These are phyloP conservation scores for Tiliacea aurago DNA, from an alignment of 2,888 invertebrate genomes.

Conservation along the genomic window DNA sequence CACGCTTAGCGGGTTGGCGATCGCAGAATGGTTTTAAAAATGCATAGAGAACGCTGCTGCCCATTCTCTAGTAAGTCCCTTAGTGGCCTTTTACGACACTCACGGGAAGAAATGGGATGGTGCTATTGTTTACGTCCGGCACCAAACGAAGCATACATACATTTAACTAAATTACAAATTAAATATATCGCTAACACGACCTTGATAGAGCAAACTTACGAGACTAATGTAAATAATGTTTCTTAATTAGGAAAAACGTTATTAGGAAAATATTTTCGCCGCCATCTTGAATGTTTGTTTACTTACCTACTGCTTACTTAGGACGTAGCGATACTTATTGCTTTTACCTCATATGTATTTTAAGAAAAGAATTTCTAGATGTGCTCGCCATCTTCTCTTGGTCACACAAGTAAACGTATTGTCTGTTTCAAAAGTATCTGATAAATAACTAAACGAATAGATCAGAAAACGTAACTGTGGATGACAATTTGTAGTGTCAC, in stretches of 20 bases:
- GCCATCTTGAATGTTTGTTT: not conserved
- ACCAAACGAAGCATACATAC: too few relatives aligned
- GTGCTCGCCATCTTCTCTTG: not conserved
- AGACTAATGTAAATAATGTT: not conserved
- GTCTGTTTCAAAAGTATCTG: not conserved
- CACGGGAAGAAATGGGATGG: too few relatives aligned
- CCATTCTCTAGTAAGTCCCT: too few relatives aligned
- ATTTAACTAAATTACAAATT: not conserved
- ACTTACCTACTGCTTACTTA: not conserved
- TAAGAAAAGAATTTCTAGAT: not conserved
- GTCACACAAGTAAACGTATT: too few relatives aligned
- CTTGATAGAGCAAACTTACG: not conserved
- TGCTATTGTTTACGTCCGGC: too few relatives aligned
- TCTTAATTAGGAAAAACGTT: not conserved
- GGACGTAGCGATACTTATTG: not conserved
- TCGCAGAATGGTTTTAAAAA: too few relatives aligned
- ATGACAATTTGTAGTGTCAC: not conserved
- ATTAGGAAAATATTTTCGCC: conserved; percentile 5
- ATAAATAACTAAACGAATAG: not conserved
- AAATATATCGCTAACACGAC: not conserved
- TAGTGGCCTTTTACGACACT: too few relatives aligned
- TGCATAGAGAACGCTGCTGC: too few relatives aligned
- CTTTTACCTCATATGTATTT: not conserved
- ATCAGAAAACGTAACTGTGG: not conserved
- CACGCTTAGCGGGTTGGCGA: too few relatives aligned